Evolutionary conservation across 2,888 invertebrate species (phyloP), one percentile per base, ranked within the genome.

Genomic region (Phragmatobia fuliginosa): DNA sequence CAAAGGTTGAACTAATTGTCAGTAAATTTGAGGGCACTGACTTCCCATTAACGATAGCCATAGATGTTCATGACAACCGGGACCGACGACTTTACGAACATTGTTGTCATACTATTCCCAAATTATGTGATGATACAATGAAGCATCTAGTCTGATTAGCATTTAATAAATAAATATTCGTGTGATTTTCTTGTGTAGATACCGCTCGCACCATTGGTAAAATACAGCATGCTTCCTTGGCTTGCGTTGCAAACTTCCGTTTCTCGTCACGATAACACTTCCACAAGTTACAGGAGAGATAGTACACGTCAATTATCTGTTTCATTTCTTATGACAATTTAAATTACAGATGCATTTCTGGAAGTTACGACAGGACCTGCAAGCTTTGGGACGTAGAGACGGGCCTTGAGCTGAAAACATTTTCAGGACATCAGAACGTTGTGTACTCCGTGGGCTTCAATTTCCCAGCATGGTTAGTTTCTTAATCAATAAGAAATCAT

Each of bases 281-380:
- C 41, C 41, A 41, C 8, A 36, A 16, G 16, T 16, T 10, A 10
- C 16, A 41, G 14, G 41, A 41, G 6, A 21, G 1, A 21, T 45
- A 21, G 18, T 1, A 45, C 7, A 6, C 14, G 1, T 21, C 21
- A 21, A 45, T 45, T 16, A 21, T 45, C 7, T 18, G 2, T 21
- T n/a, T 49, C 1, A 59, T 4, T 32, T 33, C 16, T 32, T 32
- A 18, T 18, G 11, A 16, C n/a, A n/a, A 14, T n/a, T 18, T 33
- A 33, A 4, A 33, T 33, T 33, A 4, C 65, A 97, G 97, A 86
- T 98, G 97, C 89, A 92, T 98, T 74, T 97, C 98, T 2, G 98
- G 97, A 77, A 98, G 98, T 90, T 98, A 98, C 88, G 98, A 98
- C 89, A 95, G 98, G 78, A 98, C 98, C 28, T 98, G 98, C 91